Conservation (phyloP, 2,888 invertebrate species). For the Pristionchus maxplancki region DNA sequence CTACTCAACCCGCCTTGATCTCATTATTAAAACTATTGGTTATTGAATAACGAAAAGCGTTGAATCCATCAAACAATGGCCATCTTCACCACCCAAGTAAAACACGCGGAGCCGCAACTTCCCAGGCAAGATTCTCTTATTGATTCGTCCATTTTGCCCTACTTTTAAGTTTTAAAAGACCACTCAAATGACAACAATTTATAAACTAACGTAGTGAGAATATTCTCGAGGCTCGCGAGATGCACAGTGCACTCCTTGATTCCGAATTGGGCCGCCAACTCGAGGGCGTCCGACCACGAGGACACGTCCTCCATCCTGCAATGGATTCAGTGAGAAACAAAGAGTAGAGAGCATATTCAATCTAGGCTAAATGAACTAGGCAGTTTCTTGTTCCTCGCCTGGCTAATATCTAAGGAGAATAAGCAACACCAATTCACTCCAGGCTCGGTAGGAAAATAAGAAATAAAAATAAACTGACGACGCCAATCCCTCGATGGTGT, state of each 20-base stretch:
- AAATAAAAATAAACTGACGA: constrained; percentile 56
- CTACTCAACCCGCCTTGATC: background rate
- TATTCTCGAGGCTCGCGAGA: constrained; percentile 67
- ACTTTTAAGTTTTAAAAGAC: too few relatives aligned
- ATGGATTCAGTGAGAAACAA: background rate
- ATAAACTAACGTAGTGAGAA: constrained; percentile 55
- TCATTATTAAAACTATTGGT: too few relatives aligned
- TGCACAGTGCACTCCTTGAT: constrained; percentile 63
- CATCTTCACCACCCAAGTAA: too few relatives aligned
- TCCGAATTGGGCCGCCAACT: constrained; percentile 61
- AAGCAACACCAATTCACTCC: background rate
- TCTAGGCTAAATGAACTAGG: too few relatives aligned
- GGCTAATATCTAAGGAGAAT: background rate
- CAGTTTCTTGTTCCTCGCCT: background rate
- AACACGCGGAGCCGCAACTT: too few relatives aligned
- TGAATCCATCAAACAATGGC: too few relatives aligned
- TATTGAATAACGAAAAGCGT: too few relatives aligned
- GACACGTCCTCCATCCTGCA: constrained; percentile 62
- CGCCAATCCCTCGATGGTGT: constrained; percentile 65
- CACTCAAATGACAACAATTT: too few relatives aligned
- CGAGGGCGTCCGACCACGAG: constrained; percentile 62
- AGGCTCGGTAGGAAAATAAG: background rate
- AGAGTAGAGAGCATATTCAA: background rate
- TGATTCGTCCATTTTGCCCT: background rate
- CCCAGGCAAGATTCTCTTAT: too few relatives aligned